These are phyloP conservation scores for Synanthedon vespiformis DNA, from an alignment of 2,888 invertebrate genomes.

Conservation along the genomic window DNA sequence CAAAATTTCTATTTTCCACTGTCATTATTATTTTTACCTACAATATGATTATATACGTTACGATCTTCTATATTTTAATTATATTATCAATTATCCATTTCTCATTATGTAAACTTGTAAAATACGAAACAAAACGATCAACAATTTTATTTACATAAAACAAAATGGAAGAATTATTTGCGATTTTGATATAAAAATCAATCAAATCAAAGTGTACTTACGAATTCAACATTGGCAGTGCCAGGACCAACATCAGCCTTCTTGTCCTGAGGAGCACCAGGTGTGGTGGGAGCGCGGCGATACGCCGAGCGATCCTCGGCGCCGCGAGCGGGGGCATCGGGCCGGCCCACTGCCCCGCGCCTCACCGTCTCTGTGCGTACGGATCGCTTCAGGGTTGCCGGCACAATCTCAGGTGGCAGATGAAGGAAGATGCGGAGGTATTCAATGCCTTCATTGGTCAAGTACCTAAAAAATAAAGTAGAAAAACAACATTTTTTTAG, in stretches of 20 bases:
- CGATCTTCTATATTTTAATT: too few relatives aligned
- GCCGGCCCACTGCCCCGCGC: constrained; percentile 77
- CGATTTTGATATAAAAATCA: too few relatives aligned
- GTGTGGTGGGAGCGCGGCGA: constrained; percentile 78
- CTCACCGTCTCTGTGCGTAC: constrained; percentile 87
- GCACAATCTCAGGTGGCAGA: constrained; percentile 98
- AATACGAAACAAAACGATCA: too few relatives aligned
- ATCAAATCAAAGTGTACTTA: constrained; percentile 41
- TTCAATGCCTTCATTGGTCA: constrained; percentile 98
- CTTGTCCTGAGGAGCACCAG: constrained; percentile 82
- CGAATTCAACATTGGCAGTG: constrained; percentile 91
- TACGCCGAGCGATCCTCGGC: constrained; percentile 88
- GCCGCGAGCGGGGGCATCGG: constrained; percentile 78
- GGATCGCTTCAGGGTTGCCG: constrained; percentile 94
- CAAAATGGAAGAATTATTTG: too few relatives aligned
- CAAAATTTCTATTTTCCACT: too few relatives aligned
- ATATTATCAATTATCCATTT: too few relatives aligned
- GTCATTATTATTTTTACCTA: too few relatives aligned
- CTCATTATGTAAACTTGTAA: too few relatives aligned
- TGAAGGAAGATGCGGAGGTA: constrained; percentile 95
- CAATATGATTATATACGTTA: too few relatives aligned
- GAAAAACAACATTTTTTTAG: too few relatives aligned
- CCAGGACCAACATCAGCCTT: constrained; percentile 98
- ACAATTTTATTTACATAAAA: too few relatives aligned
- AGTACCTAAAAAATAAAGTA: constrained; percentile 69